phyloP scores from a whole-genome alignment of 1,140 invertebrate genomes.

The Lordiphosa collinella region DNA sequence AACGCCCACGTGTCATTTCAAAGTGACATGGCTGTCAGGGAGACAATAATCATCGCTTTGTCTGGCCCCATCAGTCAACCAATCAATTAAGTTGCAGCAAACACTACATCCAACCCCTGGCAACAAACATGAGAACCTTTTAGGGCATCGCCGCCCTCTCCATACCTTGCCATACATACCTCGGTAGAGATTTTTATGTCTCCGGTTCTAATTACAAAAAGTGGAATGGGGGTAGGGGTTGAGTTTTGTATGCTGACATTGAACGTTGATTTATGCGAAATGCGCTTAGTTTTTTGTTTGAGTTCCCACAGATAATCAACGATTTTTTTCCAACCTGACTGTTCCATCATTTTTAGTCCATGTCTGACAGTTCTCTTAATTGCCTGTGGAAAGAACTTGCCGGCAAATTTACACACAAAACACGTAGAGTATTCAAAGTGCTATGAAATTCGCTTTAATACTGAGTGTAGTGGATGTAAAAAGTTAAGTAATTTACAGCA shows the following conservation, averaged over 20 bases:
- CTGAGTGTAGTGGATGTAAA: constrained; percentile 26
- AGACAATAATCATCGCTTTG: constrained; percentile 48
- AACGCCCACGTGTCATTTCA: constrained; percentile 62
- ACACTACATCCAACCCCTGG: constrained; percentile 34
- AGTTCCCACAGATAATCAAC: constrained; percentile 56
- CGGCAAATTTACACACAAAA: constrained; percentile 63
- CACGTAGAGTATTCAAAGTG: constrained; percentile 55
- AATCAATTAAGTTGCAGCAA: constrained; percentile 67
- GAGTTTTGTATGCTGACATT: constrained; percentile 51
- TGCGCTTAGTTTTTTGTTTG: constrained; percentile 40
- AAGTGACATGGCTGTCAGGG: constrained; percentile 7
- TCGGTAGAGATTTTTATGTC: constrained; percentile 62
- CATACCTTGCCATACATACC: not conserved
- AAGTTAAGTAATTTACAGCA: constrained; percentile 33
- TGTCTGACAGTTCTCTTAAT: constrained; percentile 51
- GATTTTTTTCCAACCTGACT: constrained; percentile 4
- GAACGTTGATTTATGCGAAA: constrained; percentile 70
- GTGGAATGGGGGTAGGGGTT: constrained; percentile 16
- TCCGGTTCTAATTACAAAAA: constrained; percentile 74
- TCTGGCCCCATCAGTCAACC: constrained; percentile 59
- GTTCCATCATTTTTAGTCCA: constrained; percentile 18
- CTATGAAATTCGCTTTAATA: constrained; percentile 64
- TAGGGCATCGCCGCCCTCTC: constrained; percentile 1
- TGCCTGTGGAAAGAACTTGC: constrained; percentile 32
- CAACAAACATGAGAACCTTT: constrained; percentile 43